A percentile compares a stretch with the other conserved stretches of the same genome.
phyloP scores from a whole-genome alignment of 2,888 invertebrate genomes.

The Nomada fucata region DNA sequence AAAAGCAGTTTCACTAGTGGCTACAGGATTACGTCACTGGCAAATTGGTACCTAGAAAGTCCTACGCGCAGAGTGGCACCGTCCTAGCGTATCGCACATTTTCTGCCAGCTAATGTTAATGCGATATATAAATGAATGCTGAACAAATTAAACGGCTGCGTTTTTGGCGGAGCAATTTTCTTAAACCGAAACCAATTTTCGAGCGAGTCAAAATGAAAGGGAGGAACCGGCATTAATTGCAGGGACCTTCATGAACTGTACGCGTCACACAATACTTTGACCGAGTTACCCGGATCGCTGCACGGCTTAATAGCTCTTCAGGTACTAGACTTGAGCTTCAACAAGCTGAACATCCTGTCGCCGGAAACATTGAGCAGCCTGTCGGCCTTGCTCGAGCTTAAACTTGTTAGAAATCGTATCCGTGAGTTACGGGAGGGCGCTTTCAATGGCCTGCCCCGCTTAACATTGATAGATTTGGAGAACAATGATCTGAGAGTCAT shows the following conservation, averaged over 20 bases:
- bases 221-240: conserved; percentile 81
- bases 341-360: conserved; percentile 89
- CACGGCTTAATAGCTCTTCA: conserved; percentile 89
- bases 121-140: not conserved
- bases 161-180: not conserved
- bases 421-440: conserved; percentile 89
- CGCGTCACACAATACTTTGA: conserved; percentile 91
- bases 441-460: conserved; percentile 89
- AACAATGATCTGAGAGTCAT: conserved; percentile 92
- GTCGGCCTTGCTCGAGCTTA: conserved; percentile 89
- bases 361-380: conserved; percentile 89
- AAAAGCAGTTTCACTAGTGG: conserved; percentile 79
- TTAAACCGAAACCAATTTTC: conserved; percentile 30
- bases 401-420: conserved; percentile 91
- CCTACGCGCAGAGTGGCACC: conserved; percentile 65
- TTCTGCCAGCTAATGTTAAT: conserved; percentile 21
- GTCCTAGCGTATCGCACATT: conserved; percentile 71
- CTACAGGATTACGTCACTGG: conserved; percentile 75
- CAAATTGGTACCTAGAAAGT: conserved; percentile 81
- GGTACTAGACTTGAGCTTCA: conserved; percentile 91
- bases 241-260: conserved; percentile 90
- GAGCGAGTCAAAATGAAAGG: conserved; percentile 42
- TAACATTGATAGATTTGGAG: conserved; percentile 91
- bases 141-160: not conserved
- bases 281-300: conserved; percentile 89